Conservation (phyloP, 2,888 invertebrate species). For the Steinernema carpocapsae region DNA sequence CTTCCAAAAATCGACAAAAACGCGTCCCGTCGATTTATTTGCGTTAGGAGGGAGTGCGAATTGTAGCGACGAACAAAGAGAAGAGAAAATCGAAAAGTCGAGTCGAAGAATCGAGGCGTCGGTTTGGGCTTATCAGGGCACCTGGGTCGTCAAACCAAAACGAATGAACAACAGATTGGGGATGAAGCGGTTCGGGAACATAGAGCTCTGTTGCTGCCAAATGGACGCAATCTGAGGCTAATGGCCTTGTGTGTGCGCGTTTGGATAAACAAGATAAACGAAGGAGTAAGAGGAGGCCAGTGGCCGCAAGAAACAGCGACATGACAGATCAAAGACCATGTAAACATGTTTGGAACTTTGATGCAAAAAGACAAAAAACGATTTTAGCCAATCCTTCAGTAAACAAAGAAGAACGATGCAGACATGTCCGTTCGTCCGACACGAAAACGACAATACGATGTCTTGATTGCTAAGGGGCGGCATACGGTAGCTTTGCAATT, state of each 20-base stretch:
- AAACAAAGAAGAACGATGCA: too few relatives aligned
- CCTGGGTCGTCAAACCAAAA: neutral
- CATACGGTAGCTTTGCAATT: too few relatives aligned
- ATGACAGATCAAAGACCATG: neutral
- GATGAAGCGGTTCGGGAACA: too few relatives aligned
- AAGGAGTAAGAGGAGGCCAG: neutral
- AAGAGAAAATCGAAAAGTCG: constrained; percentile 8
- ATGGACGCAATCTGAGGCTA: neutral
- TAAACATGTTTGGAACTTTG: too few relatives aligned
- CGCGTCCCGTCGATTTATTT: constrained; percentile 22
- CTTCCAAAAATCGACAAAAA: constrained; percentile 2
- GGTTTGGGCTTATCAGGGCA: neutral
- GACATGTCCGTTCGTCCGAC: too few relatives aligned
- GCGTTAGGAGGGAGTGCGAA: neutral
- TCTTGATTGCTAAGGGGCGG: too few relatives aligned
- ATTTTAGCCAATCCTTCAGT: too few relatives aligned
- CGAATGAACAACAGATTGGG: neutral
- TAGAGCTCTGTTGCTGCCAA: too few relatives aligned
- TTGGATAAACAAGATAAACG: constrained; percentile 20
- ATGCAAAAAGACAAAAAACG: neutral
- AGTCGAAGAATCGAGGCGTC: neutral
- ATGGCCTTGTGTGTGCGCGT: neutral
- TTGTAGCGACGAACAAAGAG: neutral
- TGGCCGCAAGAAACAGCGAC: neutral
- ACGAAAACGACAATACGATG: too few relatives aligned